Base-by-base conservation (phyloP, 2,797 vertebrate genomes). In the Fratercula arctica region DNA sequence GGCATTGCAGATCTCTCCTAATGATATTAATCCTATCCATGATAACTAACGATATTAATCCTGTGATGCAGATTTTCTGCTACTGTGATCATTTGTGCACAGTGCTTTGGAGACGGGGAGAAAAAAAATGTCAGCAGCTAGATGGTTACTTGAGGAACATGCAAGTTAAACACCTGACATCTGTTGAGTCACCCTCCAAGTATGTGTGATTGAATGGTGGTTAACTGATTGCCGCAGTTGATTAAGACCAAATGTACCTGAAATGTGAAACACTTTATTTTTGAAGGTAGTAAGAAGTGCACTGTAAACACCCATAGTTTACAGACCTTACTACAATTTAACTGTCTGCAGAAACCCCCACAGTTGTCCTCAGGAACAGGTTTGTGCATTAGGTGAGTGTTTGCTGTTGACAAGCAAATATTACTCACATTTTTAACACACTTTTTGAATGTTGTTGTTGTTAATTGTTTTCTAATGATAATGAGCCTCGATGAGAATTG, bases 101-200 rank as follows among this genome's bases (percentile, higher is more conserved):
- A 33, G 76, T 43, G 21, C 21, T 41, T 74, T 87, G 74, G 78
- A 89, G 17, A 35, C 19, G 35, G 37, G 12, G 23, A 28, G 26
- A 23, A 13, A 33, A 88, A 82, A 85, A 51, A 26, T 48, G 28
- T 41, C 57, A 41, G 57, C 16, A 37, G 35, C 54, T 96, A 88
- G 87, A 80, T 90, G 76, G 84, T 96, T 97, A 87, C 81, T 82
- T 85, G 77, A 82, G 54, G 59, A 90, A 14, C 43, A 31, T 33
- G 25, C 16, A n/a, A 68, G 68, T 90, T 85, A 66, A 95, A 91
- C 87, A 94, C 88, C 92, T 91, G 76, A 90, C 75, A 68, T 95
- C 82, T 90, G 76, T 23, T 90, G 86, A 96, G 90, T 93, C 94
- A 89, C 61, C 12, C 39, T 94, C 79, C 79, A 91, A 43, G 28